Conservation (phyloP, 2,888 invertebrate species). For the Drosophila falleni region DNA sequence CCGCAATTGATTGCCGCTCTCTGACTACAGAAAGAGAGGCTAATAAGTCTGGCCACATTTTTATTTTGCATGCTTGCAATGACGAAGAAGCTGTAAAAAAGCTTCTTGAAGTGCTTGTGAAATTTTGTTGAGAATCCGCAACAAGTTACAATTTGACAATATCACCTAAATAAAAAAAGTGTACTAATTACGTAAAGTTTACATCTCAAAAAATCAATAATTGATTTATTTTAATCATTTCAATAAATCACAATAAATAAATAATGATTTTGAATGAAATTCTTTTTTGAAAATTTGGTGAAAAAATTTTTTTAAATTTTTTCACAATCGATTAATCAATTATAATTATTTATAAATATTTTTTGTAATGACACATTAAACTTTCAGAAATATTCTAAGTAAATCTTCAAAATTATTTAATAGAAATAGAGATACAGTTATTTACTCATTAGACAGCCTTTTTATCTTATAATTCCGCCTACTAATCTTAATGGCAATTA, state of each 20-base stretch:
- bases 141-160: constrained; percentile 34
- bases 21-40: constrained; percentile 36
- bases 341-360: background rate
- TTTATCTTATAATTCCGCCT: background rate
- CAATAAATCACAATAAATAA: too few species aligned
- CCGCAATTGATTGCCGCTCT: constrained; percentile 70
- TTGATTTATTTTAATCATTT: background rate
- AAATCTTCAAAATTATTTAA: background rate
- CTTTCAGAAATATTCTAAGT: background rate
- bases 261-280: too few species aligned
- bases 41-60: constrained; percentile 32
- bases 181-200: too few species aligned
- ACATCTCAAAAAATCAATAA: too few species aligned
- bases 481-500: background rate
- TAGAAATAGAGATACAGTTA: background rate
- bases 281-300: too few species aligned
- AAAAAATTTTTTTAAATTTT: too few species aligned
- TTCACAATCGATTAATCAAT: too few species aligned
- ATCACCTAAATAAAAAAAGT: too few species aligned
- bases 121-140: constrained; percentile 11
- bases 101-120: constrained; percentile 12
- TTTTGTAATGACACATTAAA: background rate
- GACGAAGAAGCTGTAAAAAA: constrained; percentile 11
- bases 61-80: constrained; percentile 20
- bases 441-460: background rate